A percentile compares a stretch with the other conserved stretches of the same genome.
phyloP scores from a whole-genome alignment of 2,113 vertebrate species.

The Strix aluco region DNA sequence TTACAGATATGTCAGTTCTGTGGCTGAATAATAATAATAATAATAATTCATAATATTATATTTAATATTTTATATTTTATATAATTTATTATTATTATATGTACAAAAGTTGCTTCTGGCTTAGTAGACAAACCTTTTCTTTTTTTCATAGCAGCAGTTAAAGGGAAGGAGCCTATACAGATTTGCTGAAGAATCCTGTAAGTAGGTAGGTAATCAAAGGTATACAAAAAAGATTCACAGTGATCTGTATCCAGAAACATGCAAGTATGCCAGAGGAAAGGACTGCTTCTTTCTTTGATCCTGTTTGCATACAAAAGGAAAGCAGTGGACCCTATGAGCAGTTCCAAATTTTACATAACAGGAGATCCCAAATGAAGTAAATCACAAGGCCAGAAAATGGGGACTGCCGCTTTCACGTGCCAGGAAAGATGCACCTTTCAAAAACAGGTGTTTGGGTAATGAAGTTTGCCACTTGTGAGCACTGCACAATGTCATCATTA shows the following conservation, averaged over 20 bases:
- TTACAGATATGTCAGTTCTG: background rate
- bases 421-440: background rate
- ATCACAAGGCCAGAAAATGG: background rate
- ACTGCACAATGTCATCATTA: background rate
- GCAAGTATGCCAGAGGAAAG: background rate
- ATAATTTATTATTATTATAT: background rate
- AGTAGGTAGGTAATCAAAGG: background rate
- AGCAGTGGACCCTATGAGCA: background rate
- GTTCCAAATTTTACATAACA: background rate
- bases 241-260: background rate
- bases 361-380: background rate
- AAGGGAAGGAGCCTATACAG: background rate
- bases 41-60: too few species aligned
- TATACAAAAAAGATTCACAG: background rate
- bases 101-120: background rate
- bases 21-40: background rate
- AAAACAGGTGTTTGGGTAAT: background rate
- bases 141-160: background rate
- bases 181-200: background rate
- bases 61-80: too few species aligned
- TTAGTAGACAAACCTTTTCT: background rate
- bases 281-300: background rate
- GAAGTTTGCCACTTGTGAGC: background rate
- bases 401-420: background rate
- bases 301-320: background rate